Evolutionary conservation across 1,140 invertebrate species (phyloP).

Genomic region (Leptinotarsa undecemlineata): DNA sequence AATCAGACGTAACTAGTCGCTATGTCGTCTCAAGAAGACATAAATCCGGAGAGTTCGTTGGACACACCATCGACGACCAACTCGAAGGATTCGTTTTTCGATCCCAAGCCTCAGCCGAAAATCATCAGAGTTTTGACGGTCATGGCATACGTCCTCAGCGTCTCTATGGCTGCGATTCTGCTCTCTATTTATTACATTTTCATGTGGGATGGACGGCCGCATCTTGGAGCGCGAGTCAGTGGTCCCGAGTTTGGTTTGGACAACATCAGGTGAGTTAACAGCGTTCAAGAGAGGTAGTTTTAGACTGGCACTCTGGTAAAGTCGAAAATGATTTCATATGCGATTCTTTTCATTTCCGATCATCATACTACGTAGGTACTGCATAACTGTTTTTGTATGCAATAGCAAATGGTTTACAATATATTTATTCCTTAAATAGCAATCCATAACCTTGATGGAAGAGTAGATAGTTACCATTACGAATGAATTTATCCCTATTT

Average conservation of each 20-base stretch:
- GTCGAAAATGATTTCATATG: too few species aligned
- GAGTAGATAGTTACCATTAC: too few species aligned
- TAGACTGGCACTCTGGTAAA: too few species aligned
- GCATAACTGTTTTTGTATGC: too few species aligned
- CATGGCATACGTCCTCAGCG: conserved; percentile 76
- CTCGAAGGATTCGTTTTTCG: conserved; percentile 47
- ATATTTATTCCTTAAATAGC: too few species aligned
- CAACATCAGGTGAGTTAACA: background rate
- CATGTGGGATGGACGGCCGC: conserved; percentile 66
- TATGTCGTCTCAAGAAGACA: conserved; percentile 17
- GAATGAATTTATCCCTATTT: too few species aligned
- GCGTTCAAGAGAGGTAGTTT: too few species aligned
- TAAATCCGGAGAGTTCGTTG: conserved; percentile 8
- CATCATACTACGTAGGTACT: too few species aligned
- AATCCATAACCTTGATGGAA: too few species aligned
- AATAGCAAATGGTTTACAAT: too few species aligned
- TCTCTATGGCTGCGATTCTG: conserved; percentile 77
- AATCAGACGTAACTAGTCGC: background rate
- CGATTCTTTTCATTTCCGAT: too few species aligned
- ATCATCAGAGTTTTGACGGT: conserved; percentile 76
- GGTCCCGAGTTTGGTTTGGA: background rate
- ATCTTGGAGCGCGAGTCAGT: conserved; percentile 34
- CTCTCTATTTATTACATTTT: conserved; percentile 82
- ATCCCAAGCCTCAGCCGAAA: conserved; percentile 68
- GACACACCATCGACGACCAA: conserved; percentile 10